Conservation (phyloP, 30 jellyfish, hydroid and myxozoan species). For the Pelagia noctiluca region DNA sequence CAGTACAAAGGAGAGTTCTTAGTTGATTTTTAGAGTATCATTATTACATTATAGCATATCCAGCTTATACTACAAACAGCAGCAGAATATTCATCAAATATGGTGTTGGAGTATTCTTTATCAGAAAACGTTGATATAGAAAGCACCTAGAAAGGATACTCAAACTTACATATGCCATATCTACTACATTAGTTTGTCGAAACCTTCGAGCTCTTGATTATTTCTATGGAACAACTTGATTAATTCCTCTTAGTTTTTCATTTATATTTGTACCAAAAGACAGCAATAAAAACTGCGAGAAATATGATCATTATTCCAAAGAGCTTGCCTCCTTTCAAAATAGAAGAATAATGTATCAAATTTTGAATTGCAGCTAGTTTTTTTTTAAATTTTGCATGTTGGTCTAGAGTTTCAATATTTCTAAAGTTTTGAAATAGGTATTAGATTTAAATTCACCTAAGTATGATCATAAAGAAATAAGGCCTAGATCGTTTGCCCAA, state of each 20-base stretch:
- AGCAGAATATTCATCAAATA: neutral
- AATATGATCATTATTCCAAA: neutral
- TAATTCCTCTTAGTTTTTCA: neutral
- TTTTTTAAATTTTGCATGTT: neutral
- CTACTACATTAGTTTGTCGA: neutral
- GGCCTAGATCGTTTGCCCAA: conserved; percentile 5
- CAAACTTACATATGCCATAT: neutral
- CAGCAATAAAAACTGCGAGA: neutral
- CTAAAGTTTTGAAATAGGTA: neutral
- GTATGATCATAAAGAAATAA: neutral
- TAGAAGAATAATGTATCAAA: neutral
- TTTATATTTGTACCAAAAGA: neutral
- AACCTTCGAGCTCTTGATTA: neutral
- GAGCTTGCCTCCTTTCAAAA: neutral
- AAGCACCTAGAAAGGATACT: neutral
- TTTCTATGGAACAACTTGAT: neutral
- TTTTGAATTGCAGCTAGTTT: neutral
- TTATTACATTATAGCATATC: neutral
- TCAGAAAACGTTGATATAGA: neutral
- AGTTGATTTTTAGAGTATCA: neutral
- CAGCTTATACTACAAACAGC: neutral
- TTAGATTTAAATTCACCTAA: neutral
- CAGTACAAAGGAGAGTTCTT: neutral
- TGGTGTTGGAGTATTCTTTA: neutral
- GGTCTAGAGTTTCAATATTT: conserved; percentile 2